Evolutionary conservation across 2,888 invertebrate genomes (phyloP), one percentile per base, ranked within the genome.

Genomic region (Amblyteles armatorius): DNA sequence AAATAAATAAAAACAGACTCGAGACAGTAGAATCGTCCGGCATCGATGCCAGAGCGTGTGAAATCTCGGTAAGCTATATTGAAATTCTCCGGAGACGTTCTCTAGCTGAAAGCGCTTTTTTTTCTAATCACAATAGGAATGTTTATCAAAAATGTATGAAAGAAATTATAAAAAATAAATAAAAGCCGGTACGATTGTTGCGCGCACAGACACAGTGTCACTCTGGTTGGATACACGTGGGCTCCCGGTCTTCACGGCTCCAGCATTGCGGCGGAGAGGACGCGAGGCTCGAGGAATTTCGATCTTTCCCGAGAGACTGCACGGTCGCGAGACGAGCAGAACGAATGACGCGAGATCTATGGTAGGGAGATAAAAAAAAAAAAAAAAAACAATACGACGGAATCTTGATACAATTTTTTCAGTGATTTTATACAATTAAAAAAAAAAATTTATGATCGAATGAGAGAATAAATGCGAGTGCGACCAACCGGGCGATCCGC

Each of bases 401-500:
- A 22, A 55, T 7, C 19, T 3, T 5, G 9, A 22, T 22, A 7
- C 9, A 55, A 50, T 13, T 29, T 60, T 26, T 26, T 5, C n/a
- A 4, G 22, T 3, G 40, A 4, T 29, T n/a, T 29, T 26, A 22
- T n/a, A 33, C 19, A 7, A 26, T 22, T 52, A 2, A 50, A 1
- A n/a, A 19, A 33, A 11, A n/a, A 60, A 7, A 19, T 13, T 22
- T 40, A 26, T 22, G 50, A 3, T n/a, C 50, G 60, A 67, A 69
- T 48, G 52, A n/a, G 76, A 29, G 55, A 60, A 50, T 26, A 36
- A 63, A 63, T 78, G 78, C 69, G 71, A 72, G 79, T 69, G 67
- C 85, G 82, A 85, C 85, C 76, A 79, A 85, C 82, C 82, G 82
- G 76, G 79, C 79, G 82, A 85, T 73, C 82, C 57, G 79, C 57